Conservation (phyloP, 92 coral and sea anemone species). For the Parazoanthus atlanticus region DNA sequence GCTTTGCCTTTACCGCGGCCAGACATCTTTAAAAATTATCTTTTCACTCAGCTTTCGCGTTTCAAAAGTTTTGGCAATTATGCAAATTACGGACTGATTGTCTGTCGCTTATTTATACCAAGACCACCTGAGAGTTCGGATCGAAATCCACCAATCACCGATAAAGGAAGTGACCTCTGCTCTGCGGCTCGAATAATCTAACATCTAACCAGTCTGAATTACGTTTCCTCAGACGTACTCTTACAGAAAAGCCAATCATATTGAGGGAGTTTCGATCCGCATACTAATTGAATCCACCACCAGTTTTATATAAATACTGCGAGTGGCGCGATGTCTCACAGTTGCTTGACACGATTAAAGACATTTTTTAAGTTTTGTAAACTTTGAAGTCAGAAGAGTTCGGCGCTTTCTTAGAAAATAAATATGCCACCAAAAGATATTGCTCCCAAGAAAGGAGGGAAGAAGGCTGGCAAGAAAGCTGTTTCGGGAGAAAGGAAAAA, state of each 20-base stretch:
- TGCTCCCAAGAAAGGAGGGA: constrained; percentile 44
- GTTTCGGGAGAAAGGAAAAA: constrained; percentile 36
- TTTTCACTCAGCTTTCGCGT: not conserved
- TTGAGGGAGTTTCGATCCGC: constrained; percentile 41
- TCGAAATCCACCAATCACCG: constrained; percentile 39
- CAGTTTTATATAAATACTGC: constrained; percentile 25
- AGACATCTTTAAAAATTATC: constrained; percentile 6
- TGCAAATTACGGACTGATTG: not conserved
- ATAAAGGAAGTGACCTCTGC: constrained; percentile 24
- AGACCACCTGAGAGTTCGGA: constrained; percentile 24
- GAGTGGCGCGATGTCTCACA: not conserved
- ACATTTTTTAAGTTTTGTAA: too few relatives aligned
- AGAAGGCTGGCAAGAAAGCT: constrained; percentile 51
- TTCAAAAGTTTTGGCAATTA: not conserved
- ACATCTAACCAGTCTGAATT: not conserved
- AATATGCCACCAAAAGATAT: constrained; percentile 47
- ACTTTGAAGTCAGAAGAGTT: too few relatives aligned
- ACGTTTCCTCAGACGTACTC: constrained; percentile 43
- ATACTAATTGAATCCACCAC: constrained; percentile 29
- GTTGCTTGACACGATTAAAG: not conserved
- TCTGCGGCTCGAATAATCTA: not conserved
- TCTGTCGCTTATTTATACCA: not conserved
- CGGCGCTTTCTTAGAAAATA: not conserved
- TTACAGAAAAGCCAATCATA: constrained; percentile 17
- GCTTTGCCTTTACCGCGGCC: constrained; percentile 46